Conservation (phyloP, 2,888 invertebrate species). For the Aethes cnicana region DNA sequence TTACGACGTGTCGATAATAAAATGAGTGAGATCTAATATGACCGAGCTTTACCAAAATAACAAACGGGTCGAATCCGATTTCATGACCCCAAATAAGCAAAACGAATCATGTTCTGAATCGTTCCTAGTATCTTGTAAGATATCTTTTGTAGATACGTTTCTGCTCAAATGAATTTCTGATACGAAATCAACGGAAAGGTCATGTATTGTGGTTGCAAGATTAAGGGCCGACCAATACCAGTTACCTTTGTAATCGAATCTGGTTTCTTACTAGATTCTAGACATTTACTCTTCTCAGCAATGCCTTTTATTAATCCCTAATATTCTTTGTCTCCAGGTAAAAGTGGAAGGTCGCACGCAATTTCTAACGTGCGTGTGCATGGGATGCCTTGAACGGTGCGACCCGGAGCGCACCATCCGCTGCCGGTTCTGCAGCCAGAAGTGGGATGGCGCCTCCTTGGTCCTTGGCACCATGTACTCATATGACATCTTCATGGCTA, state of each 20-base stretch:
- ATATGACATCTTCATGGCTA: slow-evolving; percentile 98
- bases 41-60: slow-evolving; percentile 8
- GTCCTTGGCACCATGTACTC: slow-evolving; percentile 99
- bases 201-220: too few relatives aligned
- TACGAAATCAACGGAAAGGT: neutral
- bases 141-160: neutral
- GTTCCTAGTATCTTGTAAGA: slow-evolving; percentile 2
- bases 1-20: slow-evolving; percentile 14
- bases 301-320: neutral
- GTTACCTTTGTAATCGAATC: too few relatives aligned
- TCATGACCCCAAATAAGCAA: slow-evolving; percentile 15
- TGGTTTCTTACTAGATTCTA: too few relatives aligned
- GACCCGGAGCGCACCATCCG: slow-evolving; percentile 88
- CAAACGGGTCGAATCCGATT: slow-evolving; percentile 14
- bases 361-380: slow-evolving; percentile 96
- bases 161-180: neutral
- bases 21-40: slow-evolving; percentile 4
- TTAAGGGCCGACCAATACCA: too few relatives aligned
- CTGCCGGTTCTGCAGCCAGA: slow-evolving; percentile 92
- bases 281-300: too few relatives aligned
- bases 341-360: slow-evolving; percentile 95
- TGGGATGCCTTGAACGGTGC: slow-evolving; percentile 94
- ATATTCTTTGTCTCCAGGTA: slow-evolving; percentile 82
- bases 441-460: slow-evolving; percentile 96
- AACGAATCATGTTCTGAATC: slow-evolving; percentile 4